These are phyloP conservation scores for Nycteola revayana DNA, from an alignment of 2,888 invertebrate species.

Conservation along the genomic window DNA sequence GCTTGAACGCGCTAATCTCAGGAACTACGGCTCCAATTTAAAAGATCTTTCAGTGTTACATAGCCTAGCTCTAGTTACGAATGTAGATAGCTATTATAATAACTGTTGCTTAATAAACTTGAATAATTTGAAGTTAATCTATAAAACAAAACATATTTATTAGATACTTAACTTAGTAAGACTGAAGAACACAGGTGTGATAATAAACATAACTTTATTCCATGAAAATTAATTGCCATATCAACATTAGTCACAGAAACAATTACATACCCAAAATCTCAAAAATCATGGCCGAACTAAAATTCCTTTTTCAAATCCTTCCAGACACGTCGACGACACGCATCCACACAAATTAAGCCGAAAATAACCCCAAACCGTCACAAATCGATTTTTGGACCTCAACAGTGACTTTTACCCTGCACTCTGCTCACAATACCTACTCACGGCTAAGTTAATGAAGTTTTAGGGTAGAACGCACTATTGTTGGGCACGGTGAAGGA, in stretches of 20 bases:
- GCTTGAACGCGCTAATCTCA: too few species aligned
- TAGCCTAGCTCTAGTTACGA: too few species aligned
- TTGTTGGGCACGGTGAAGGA: constrained; percentile 32
- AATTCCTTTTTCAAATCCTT: constrained; percentile 17
- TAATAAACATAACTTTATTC: too few species aligned
- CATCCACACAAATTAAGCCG: constrained; percentile 26
- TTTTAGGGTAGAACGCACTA: constrained; percentile 36
- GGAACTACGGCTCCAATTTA: too few species aligned
- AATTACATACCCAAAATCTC: not conserved
- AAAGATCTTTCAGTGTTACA: too few species aligned
- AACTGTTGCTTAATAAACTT: too few species aligned
- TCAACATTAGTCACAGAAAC: constrained; percentile 10
- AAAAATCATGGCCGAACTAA: constrained; percentile 4
- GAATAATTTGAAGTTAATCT: too few species aligned
- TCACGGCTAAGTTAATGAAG: constrained; percentile 36
- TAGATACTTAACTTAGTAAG: too few species aligned
- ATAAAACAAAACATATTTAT: too few species aligned
- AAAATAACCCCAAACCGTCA: constrained; percentile 22
- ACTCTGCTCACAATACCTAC: constrained; percentile 12
- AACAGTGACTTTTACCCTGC: constrained; percentile 27
- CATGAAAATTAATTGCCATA: not conserved
- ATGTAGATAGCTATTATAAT: too few species aligned
- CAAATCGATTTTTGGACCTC: constrained; percentile 35
- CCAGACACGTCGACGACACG: constrained; percentile 35
- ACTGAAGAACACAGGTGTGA: too few species aligned